Conservation (phyloP, 2,888 invertebrate species). For the Listrodromus nycthemerus region DNA sequence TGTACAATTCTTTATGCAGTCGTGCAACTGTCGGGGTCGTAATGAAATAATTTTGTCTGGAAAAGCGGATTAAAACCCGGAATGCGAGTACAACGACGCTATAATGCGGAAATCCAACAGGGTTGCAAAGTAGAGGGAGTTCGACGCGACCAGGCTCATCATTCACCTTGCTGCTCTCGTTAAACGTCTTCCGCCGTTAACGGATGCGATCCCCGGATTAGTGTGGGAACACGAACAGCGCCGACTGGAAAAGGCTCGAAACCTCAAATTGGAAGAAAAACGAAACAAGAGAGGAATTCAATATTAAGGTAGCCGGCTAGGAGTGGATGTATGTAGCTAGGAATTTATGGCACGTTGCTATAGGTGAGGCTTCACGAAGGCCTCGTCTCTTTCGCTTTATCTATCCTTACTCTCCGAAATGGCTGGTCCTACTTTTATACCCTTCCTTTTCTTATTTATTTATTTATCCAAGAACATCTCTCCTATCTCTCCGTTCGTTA, state of each 20-base stretch:
- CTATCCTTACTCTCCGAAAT: neutral
- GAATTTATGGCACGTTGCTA: slow-evolving; percentile 57
- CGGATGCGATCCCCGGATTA: slow-evolving; percentile 62
- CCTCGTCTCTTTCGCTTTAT: slow-evolving; percentile 16
- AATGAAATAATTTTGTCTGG: neutral
- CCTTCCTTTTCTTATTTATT: slow-evolving; percentile 25
- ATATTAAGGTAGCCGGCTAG: slow-evolving; percentile 52
- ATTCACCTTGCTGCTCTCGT: slow-evolving; percentile 62
- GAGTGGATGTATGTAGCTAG: slow-evolving; percentile 14
- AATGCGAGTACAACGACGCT: slow-evolving; percentile 20
- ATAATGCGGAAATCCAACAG: slow-evolving; percentile 21
- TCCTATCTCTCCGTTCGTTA: slow-evolving; percentile 32
- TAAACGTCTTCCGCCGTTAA: slow-evolving; percentile 63
- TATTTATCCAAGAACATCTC: slow-evolving; percentile 38
- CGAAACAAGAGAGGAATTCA: slow-evolving; percentile 52
- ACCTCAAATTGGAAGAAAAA: slow-evolving; percentile 8
- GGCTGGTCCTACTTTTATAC: slow-evolving; percentile 13
- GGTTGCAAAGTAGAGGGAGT: neutral
- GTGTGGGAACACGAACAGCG: slow-evolving; percentile 48
- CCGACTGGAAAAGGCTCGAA: slow-evolving; percentile 34
- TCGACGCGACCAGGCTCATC: slow-evolving; percentile 36
- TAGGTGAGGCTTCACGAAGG: slow-evolving; percentile 31
- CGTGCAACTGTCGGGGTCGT: neutral
- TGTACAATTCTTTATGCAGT: neutral
- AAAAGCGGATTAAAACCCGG: neutral